Evolutionary conservation across 1,140 invertebrate species (phyloP).

Genomic region (Scaptodrosophila lebanonensis): DNA sequence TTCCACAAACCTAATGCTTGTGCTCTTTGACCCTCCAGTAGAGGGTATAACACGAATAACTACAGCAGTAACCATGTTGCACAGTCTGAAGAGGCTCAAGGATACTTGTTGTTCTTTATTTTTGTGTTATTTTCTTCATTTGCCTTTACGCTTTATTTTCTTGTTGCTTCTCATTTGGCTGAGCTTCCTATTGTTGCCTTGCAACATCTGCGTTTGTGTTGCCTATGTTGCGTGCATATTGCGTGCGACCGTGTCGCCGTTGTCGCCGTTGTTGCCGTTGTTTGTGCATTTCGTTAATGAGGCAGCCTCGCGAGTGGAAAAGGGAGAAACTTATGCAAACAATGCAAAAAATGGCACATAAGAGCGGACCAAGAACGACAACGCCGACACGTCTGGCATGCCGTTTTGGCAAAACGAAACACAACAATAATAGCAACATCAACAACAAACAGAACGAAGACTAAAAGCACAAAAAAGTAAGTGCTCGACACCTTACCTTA

Average conservation of each 20-base stretch:
- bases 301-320: too few species aligned
- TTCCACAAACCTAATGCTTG: too few species aligned
- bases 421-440: conserved; percentile 1
- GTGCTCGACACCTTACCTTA: too few species aligned
- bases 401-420: not conserved
- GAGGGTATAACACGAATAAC: conserved; percentile 3
- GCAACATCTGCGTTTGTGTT: too few species aligned
- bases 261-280: conserved; percentile 28
- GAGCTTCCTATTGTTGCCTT: conserved; percentile 23
- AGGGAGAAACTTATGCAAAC: conserved; percentile 38
- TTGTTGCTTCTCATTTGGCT: conserved; percentile 5
- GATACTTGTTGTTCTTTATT: conserved; percentile 19
- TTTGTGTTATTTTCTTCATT: conserved; percentile 18
- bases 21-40: too few species aligned
- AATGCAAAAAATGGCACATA: conserved; percentile 55
- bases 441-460: conserved; percentile 13
- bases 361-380: conserved; percentile 21
- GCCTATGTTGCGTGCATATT: conserved; percentile 22
- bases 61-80: conserved; percentile 4
- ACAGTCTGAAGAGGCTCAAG: conserved; percentile 39
- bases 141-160: conserved; percentile 4
- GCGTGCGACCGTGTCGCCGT: too few species aligned
- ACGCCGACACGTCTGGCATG: too few species aligned
- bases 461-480: too few species aligned
- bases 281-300: conserved; percentile 55